Conservation (phyloP, 2,797 vertebrate species). For the Apodemus agrarius region DNA sequence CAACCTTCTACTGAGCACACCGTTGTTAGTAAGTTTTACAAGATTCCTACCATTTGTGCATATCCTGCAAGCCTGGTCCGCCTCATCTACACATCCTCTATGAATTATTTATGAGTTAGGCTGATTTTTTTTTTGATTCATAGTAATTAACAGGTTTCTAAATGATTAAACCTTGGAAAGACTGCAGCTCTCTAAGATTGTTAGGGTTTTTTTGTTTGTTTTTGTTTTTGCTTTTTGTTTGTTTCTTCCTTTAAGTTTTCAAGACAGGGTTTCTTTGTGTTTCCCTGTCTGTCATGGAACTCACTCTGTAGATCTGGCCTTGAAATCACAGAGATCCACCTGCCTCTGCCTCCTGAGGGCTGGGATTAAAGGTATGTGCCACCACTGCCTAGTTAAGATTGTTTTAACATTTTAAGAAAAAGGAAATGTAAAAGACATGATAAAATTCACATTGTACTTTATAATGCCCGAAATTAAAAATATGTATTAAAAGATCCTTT, state of each 20-base stretch:
- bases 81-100: background rate
- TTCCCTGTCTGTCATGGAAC: background rate
- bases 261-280: background rate
- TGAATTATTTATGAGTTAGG: background rate
- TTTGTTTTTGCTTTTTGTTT: background rate
- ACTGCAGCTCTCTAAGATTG: background rate
- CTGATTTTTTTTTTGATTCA: background rate
- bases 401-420: slow-evolving; percentile 18
- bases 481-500: background rate
- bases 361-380: background rate
- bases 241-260: background rate
- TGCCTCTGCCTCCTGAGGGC: background rate
- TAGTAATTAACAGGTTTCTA: background rate
- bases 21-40: background rate
- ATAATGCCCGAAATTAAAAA: background rate
- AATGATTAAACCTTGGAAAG: background rate
- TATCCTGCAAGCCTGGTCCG: background rate
- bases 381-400: background rate
- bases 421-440: background rate
- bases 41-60: rapidly evolving
- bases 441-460: background rate
- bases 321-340: background rate
- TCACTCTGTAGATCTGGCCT: background rate
- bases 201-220: background rate
- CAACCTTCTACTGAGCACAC: background rate